These are phyloP conservation scores for Sminthurinus signatus DNA, from an alignment of 1,140 invertebrate species.

Conservation along the genomic window DNA sequence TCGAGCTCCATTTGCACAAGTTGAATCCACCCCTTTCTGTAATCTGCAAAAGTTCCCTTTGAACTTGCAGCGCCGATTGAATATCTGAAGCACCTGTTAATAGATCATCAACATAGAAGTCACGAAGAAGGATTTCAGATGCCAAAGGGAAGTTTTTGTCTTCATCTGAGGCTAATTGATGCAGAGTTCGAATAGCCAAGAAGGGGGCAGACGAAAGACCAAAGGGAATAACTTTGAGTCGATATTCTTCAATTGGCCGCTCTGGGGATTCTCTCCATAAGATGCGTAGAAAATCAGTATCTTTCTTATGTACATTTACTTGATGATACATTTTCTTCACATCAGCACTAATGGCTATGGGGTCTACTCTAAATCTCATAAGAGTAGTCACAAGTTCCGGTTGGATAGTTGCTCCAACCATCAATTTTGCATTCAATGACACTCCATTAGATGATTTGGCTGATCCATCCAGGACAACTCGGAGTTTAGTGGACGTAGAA, in stretches of 20 bases:
- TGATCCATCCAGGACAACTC: slow-evolving; percentile 40
- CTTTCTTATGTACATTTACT: slow-evolving; percentile 10
- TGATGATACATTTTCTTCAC: slow-evolving; percentile 42
- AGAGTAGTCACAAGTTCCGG: slow-evolving; percentile 23
- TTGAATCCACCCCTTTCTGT: slow-evolving; percentile 40
- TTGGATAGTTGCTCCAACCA: slow-evolving; percentile 41
- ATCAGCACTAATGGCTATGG: slow-evolving; percentile 37
- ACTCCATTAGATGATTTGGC: slow-evolving; percentile 16
- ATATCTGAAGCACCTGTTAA: background rate
- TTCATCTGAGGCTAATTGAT: slow-evolving; percentile 40
- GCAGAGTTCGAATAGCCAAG: slow-evolving; percentile 40
- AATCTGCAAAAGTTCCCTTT: slow-evolving; percentile 31
- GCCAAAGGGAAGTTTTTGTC: slow-evolving; percentile 3
- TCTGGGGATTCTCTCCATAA: slow-evolving; percentile 43
- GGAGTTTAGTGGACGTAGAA: slow-evolving; percentile 28
- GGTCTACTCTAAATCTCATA: slow-evolving; percentile 31
- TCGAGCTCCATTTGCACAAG: slow-evolving; percentile 45
- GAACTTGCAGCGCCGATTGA: background rate
- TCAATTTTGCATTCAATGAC: slow-evolving; percentile 31
- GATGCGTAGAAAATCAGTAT: slow-evolving; percentile 43
- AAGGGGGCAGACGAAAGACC: slow-evolving; percentile 42
- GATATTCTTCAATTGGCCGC: slow-evolving; percentile 31
- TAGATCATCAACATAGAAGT: slow-evolving; percentile 18
- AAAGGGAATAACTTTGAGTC: slow-evolving; percentile 43
- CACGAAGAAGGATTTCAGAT: background rate